Conservation (phyloP, 1,140 invertebrate species). For the Bombus turneri region DNA sequence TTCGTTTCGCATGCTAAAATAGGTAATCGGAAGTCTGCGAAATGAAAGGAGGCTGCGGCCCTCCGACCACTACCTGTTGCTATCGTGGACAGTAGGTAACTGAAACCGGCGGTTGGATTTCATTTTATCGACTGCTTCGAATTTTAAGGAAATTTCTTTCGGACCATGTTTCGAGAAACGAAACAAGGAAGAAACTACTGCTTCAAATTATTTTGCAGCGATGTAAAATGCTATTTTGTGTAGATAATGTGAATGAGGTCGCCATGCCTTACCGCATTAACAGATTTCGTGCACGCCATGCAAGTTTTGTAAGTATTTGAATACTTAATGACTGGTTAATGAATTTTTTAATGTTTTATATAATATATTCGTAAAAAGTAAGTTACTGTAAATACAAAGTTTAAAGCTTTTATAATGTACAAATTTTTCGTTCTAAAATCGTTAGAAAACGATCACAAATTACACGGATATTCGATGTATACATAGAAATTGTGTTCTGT, state of each 20-base stretch:
- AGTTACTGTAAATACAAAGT: no score
- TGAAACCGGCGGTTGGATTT: conserved; percentile 45
- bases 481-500: neutral
- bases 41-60: conserved; percentile 57
- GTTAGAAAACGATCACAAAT: neutral
- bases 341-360: no score
- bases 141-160: conserved; percentile 50
- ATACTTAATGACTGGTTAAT: no score
- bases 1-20: conserved; percentile 55
- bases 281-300: no score
- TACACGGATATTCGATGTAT: neutral
- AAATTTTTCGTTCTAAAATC: no score
- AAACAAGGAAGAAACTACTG: neutral
- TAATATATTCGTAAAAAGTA: no score
- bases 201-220: neutral
- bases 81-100: conserved; percentile 64
- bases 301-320: neutral
- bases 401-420: no score
- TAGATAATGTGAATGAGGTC: neutral
- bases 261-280: neutral
- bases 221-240: neutral
- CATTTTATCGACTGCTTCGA: conserved; percentile 26
- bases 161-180: neutral
- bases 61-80: conserved; percentile 66
- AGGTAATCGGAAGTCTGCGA: conserved; percentile 53